Base-by-base conservation (phyloP, 2,888 invertebrate species). In the Catocala nupta region DNA sequence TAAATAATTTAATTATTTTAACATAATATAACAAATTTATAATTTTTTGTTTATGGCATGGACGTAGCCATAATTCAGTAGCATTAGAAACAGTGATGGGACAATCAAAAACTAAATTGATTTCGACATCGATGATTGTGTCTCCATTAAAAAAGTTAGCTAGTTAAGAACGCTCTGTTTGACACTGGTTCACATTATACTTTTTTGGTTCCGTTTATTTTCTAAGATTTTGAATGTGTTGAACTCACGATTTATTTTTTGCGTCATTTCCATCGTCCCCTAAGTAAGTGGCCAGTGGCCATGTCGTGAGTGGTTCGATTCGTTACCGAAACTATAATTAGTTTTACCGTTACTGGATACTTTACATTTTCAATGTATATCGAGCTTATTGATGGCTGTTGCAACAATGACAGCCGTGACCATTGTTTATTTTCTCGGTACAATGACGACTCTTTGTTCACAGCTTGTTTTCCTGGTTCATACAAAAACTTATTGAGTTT, bases 301-400 rank as follows among this genome's bases (percentile, higher is more conserved):
- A 77, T 83, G 87, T 91, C 90, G 92, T 92, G 92, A 91, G 89
- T 87, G 84, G 70, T 77, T 82, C 87, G 82, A 91, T 90, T 91
- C 88, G 89, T 88, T 90, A 89, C 88, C 85, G 84, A 87, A 85
- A 83, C 84, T 87, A 86, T 91, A 91, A 92, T 92, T 92, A 91
- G 85, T 83, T 91, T 88, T 92, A 90, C 92, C 88, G 91, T 91
- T 92, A 87, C 77, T 80, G 74, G 83, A 77, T 79, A 77, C 77
- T 79, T 90, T 87, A 89, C 82, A 88, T 88, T 87, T 89, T 87
- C 83, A 84, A 87, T 88, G 82, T 80, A 73, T 79, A 80, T 77
- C 69, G 72, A 86, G 82, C 85, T 83, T 81, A 61, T 79, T 70
- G 72, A 82, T 84, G 83, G 85, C 78, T 77, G 73, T 77, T 70